Base-by-base conservation (phyloP, 2,797 vertebrate species). In the Poeciliopsis presidionis region DNA sequence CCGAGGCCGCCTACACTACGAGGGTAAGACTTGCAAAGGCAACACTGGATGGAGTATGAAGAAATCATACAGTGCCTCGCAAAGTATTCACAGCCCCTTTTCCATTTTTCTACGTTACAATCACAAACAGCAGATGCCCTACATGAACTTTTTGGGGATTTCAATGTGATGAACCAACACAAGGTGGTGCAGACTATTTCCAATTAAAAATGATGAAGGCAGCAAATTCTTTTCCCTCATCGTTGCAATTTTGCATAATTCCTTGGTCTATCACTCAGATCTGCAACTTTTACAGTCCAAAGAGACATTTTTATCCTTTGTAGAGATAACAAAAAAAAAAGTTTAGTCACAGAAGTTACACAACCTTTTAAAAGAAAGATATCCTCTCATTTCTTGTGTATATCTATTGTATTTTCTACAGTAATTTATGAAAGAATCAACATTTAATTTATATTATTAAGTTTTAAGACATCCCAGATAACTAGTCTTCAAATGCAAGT, bases 1-100 rank as follows among this genome's bases (percentile, higher is more conserved):
- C 93, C 0, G 93, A 94, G 80, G 93, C 96, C 0, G 95, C 95
- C 2, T 96, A 96, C 90, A 96, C 96, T 4, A 96, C 94, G 8
- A 91, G 94, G 87, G 89, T 94, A 84, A 90, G 90, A 87, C 46
- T 3, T 33, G 14, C 95, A 0, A 95, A 2, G 46, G 36, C 95
- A 77, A 73, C 71, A 46, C 39, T 43, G 22, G 8, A 39, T 41
- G 20, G 5, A 43, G 4, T 7, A 69, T n/a, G n/a, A 45, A 13
- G 36, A 69, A 69, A 69, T n/a, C 16, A 0, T 69, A 13, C 39
- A n/a, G 39, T 6, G 65, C 39, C 39, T 69, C n/a, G 20, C 65
- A n/a, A 46, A n/a, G 2, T 46, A 28, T 28, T 70, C 43, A 41
- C 12, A 46, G 13, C 2, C 25, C 43, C 16, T 69, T 43, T 39